Evolutionary conservation across 30 jellyfish, hydroid and myxozoan genomes (phyloP).

Genomic region (Nemopilema nomurai): DNA sequence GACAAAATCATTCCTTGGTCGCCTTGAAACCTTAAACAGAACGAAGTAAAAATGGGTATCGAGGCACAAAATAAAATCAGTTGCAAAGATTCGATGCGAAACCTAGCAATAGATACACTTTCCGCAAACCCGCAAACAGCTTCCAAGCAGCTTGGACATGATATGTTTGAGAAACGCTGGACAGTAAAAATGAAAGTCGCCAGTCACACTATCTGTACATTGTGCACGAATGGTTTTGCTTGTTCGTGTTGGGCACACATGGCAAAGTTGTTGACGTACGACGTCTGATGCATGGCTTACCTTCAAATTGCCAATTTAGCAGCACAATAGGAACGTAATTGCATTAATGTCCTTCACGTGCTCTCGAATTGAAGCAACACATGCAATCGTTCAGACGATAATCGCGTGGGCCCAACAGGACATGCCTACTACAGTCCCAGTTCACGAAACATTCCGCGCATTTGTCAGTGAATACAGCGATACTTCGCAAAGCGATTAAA

Average conservation of each 20-base stretch:
- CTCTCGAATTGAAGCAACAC: neutral
- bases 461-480: conserved; percentile 5
- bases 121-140: neutral
- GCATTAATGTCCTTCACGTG: conserved; percentile 49
- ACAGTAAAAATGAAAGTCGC: neutral
- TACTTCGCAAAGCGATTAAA: conserved; percentile 20
- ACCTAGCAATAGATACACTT: neutral
- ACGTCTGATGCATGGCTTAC: neutral
- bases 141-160: neutral
- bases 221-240: no score
- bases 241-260: neutral
- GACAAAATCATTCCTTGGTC: neutral
- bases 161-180: neutral
- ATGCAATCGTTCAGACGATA: neutral
- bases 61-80: neutral
- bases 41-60: neutral
- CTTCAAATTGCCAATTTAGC: conserved; percentile 12
- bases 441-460: conserved; percentile 21
- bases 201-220: neutral
- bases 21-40: no score
- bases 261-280: neutral
- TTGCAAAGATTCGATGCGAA: neutral
- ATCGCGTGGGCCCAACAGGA: neutral
- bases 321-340: conserved; percentile 15
- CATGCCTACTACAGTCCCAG: neutral